Conservation (phyloP, 2,797 vertebrate genomes). For the Gila robusta region DNA sequence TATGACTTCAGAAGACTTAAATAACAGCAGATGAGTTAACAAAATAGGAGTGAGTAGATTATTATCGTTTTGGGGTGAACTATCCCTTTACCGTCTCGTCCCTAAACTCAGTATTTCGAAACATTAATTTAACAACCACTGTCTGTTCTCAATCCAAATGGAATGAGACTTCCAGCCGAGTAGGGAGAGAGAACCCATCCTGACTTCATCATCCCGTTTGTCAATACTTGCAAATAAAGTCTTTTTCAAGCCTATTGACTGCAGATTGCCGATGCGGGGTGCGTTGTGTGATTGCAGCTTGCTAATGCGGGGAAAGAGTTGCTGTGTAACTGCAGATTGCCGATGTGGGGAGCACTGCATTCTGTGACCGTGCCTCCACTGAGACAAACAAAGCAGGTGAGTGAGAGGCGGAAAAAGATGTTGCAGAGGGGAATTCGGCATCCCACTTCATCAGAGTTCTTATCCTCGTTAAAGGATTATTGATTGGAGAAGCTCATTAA, state of each 20-base stretch:
- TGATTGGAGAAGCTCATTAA: conserved; percentile 70
- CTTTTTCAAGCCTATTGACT: conserved; percentile 64
- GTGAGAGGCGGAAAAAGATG: conserved; percentile 62
- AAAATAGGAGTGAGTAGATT: background rate
- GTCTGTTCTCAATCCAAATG: conserved; percentile 34
- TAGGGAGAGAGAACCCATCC: conserved; percentile 53
- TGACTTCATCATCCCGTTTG: conserved; percentile 61
- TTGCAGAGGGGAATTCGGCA: conserved; percentile 57
- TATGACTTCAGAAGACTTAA: background rate
- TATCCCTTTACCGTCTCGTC: background rate
- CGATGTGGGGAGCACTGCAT: conserved; percentile 39
- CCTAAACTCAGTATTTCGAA: conserved; percentile 10
- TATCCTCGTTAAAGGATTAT: conserved; percentile 68
- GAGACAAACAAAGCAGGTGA: conserved; percentile 61
- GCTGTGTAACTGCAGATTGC: conserved; percentile 55
- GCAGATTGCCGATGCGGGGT: conserved; percentile 50
- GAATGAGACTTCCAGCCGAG: conserved; percentile 53
- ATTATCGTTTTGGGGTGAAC: background rate
- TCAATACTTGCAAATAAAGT: conserved; percentile 67
- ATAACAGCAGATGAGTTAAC: background rate
- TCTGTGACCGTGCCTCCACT: conserved; percentile 39
- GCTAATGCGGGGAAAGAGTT: conserved; percentile 35
- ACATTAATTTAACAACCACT: conserved; percentile 39
- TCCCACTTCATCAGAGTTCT: conserved; percentile 68
- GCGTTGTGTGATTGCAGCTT: conserved; percentile 58